Base-by-base conservation (phyloP, 2,888 invertebrate genomes). In the Platerodrilus igneus region DNA sequence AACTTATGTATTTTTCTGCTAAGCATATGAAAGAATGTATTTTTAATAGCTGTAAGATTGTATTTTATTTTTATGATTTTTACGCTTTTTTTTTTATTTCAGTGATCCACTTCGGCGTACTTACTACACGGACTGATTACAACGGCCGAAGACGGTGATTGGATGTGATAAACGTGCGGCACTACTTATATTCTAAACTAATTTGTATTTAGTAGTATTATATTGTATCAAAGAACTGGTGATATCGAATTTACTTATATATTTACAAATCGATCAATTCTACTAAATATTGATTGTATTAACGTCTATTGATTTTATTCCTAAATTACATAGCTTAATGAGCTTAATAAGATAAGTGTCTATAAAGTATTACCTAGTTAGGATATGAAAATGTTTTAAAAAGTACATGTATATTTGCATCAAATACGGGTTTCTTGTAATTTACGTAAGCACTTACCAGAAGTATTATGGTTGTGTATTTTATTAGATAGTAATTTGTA, bases 321-420 rank as follows among this genome's bases (percentile, higher is more conserved):
- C 55, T 51, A 51, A 45, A 54, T 51, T 53, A n/a, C n/a, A 52
- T 50, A 53, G 62, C 62, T 62, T 63, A 41, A 60, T 55, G 60
- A 62, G 62, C 62, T 63, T 63, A 63, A 50, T 56, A 58, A 52
- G 43, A 52, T 60, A 59, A 56, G 55, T 60, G 59, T 62, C 54
- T 42, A 54, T 50, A 47, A 22, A 15, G 32, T 17, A 16, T 17
- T 27, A 17, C 38, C 27, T 45, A 41, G 23, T 33, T n/a, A n/a
- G n/a, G n/a, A n/a, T n/a, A n/a, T n/a, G n/a, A 37, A 38, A 35
- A 33, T 37, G 36, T 41, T 44, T 46, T 27, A 34, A 34, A 42
- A 31, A 26, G 34, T 39, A n/a, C 28, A 28, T 43, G 35, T 30
- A 44, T 40, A n/a, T 44, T 41, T 40, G 40, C 17, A 38, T 43